Conservation (phyloP, 2,113 vertebrate genomes). For the Ictidomys tridecemlineatus region DNA sequence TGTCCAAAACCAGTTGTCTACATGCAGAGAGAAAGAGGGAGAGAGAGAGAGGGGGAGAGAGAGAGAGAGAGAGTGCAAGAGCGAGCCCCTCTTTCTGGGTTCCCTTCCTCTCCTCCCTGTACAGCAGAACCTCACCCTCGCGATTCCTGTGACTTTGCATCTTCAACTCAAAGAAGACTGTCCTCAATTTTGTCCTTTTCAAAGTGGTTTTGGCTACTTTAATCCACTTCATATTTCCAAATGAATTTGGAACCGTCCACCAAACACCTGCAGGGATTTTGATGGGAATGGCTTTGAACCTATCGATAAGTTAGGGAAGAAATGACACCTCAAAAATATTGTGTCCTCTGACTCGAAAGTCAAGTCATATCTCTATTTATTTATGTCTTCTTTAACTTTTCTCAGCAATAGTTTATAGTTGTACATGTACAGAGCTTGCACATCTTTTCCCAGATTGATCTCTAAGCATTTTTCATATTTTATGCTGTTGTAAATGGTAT, state of each 20-base stretch:
- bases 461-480: not conserved
- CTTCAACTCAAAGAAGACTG: not conserved
- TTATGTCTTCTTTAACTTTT: not conserved
- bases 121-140: not conserved
- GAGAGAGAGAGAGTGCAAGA: too few relatives aligned
- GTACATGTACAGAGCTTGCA: not conserved
- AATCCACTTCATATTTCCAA: not conserved
- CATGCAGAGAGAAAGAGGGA: fast-evolving
- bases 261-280: not conserved
- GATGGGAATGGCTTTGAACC: not conserved
- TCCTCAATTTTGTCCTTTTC: not conserved
- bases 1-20: not conserved
- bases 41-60: too few relatives aligned
- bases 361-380: not conserved
- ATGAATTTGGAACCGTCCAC: conserved; percentile 23
- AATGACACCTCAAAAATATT: not conserved
- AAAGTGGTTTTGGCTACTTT: not conserved
- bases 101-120: not conserved
- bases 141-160: not conserved
- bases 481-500: not conserved
- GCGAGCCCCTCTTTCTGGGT: not conserved
- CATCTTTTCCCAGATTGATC: not conserved
- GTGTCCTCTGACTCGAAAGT: not conserved
- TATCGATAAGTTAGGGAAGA: not conserved
- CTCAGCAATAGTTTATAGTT: not conserved